Conservation (phyloP, 2,888 invertebrate genomes). For the Oscheius myriophilus region DNA sequence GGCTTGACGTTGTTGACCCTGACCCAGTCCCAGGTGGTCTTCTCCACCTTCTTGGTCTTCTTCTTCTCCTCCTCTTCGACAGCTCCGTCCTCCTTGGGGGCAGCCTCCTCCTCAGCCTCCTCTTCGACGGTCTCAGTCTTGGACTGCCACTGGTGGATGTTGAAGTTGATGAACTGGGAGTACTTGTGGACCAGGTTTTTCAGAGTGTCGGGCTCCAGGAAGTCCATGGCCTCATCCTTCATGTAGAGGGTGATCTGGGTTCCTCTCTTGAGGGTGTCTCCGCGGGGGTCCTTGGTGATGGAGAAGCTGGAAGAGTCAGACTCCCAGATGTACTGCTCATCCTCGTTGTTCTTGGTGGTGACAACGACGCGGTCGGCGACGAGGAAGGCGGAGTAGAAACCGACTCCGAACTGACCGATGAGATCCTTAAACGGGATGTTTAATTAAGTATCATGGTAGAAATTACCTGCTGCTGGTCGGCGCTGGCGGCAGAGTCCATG, state of each 20-base stretch:
- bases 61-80: constrained; percentile 65
- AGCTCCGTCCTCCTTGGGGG: constrained; percentile 68
- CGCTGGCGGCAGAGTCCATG: constrained; percentile 62
- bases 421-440: constrained; percentile 78
- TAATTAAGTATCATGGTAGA: background rate
- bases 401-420: constrained; percentile 97
- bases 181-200: constrained; percentile 93
- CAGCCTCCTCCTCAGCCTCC: constrained; percentile 76
- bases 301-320: constrained; percentile 90
- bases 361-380: constrained; percentile 96
- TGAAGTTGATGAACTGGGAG: constrained; percentile 97
- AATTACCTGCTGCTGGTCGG: constrained; percentile 64
- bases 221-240: constrained; percentile 96
- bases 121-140: constrained; percentile 74
- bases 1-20: constrained; percentile 95
- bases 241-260: constrained; percentile 83
- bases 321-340: constrained; percentile 96
- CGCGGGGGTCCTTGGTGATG: constrained; percentile 89
- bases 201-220: constrained; percentile 89
- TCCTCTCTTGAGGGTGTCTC: constrained; percentile 88
- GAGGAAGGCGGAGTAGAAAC: constrained; percentile 96
- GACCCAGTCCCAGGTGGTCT: constrained; percentile 98
- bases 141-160: constrained; percentile 86
- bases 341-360: constrained; percentile 91
- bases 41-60: constrained; percentile 77